Evolutionary conservation across 2,888 invertebrate species (phyloP).

Genomic region (Eristalis arbustorum): DNA sequence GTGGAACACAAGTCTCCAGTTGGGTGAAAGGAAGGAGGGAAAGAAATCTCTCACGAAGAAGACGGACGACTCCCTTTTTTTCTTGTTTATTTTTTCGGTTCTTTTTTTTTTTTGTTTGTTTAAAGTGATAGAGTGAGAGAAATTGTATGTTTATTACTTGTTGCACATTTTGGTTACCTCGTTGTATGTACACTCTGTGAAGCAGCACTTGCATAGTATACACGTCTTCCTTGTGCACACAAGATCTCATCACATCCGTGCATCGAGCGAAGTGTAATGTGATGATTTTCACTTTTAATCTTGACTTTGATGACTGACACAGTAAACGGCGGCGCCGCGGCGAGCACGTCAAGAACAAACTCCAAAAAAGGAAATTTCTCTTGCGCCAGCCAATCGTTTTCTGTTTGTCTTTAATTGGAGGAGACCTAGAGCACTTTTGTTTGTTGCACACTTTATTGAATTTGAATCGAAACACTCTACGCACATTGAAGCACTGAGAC

Average conservation of each 20-base stretch:
- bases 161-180: conserved; percentile 50
- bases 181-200: conserved; percentile 22
- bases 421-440: conserved; percentile 8
- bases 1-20: not conserved
- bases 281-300: conserved; percentile 67
- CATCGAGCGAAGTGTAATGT: not conserved
- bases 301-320: conserved; percentile 51
- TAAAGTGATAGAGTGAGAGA: conserved; percentile 48
- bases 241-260: not conserved
- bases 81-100: conserved; percentile 6
- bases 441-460: conserved; percentile 36
- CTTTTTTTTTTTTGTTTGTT: not conserved
- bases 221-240: conserved; percentile 56
- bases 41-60: conserved; percentile 18
- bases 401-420: not conserved
- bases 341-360: conserved; percentile 1
- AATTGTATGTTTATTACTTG: conserved; percentile 64
- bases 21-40: conserved; percentile 4
- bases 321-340: conserved; percentile 18
- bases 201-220: conserved; percentile 37
- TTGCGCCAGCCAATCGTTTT: conserved; percentile 4
- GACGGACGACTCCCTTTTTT: conserved; percentile 40
- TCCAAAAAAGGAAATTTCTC: conserved; percentile 60
- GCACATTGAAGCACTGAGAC: conserved; percentile 12
- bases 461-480: not conserved